Evolutionary conservation across 2,797 vertebrate species (phyloP).

Genomic region (Ctenopoma multispine): DNA sequence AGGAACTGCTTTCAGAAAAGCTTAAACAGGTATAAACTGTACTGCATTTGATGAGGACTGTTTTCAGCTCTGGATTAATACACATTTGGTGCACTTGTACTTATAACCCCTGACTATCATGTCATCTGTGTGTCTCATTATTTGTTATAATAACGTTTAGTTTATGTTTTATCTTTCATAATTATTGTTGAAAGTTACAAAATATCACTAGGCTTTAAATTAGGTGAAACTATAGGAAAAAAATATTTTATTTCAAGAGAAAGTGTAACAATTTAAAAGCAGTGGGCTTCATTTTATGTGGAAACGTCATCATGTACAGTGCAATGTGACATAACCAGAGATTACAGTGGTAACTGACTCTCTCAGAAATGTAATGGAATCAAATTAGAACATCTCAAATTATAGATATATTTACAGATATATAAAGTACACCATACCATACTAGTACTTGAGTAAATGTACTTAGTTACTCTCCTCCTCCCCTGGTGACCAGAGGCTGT

Average conservation of each 20-base stretch:
- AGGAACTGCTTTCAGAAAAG: background rate
- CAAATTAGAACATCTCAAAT: background rate
- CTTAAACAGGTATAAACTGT: background rate
- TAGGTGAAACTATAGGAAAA: no score
- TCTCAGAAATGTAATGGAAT: background rate
- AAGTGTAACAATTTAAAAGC: no score
- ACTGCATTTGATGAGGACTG: background rate
- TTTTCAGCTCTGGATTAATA: constrained; percentile 9
- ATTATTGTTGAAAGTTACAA: no score
- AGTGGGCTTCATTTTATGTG: no score
- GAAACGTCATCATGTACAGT: no score
- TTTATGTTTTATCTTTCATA: no score
- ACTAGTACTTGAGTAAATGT: constrained; percentile 9
- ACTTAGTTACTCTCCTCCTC: constrained; percentile 21
- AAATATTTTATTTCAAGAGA: no score
- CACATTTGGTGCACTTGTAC: background rate
- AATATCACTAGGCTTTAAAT: no score
- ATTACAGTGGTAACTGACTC: background rate
- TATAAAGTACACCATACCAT: background rate
- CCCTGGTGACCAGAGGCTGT: constrained; percentile 23
- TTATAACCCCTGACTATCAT: no score
- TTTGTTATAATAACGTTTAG: no score
- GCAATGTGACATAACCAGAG: background rate
- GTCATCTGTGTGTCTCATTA: no score
- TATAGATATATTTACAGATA: background rate